Conservation (phyloP, 2,113 vertebrate genomes). For the Anhinga rufa region DNA sequence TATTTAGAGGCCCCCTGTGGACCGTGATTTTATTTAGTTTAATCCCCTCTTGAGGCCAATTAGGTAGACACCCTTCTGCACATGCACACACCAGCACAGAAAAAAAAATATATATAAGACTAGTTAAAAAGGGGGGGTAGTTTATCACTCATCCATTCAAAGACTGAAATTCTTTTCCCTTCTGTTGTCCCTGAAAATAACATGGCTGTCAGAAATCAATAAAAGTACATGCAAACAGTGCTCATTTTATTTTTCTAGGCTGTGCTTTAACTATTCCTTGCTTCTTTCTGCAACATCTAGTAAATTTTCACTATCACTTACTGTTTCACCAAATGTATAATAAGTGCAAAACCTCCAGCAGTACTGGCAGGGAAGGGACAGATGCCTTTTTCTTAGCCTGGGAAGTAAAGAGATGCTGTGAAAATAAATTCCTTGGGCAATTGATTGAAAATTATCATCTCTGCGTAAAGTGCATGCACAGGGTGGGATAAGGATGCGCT, state of each 20-base stretch:
- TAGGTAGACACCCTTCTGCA: slow-evolving; percentile 74
- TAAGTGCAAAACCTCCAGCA: slow-evolving; percentile 14
- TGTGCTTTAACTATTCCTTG: slow-evolving; percentile 11
- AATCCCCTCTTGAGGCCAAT: slow-evolving; percentile 79
- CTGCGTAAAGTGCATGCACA: not conserved
- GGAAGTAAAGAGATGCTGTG: slow-evolving; percentile 8
- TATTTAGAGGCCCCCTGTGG: slow-evolving; percentile 75
- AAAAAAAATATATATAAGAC: not conserved
- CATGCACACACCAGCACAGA: slow-evolving; percentile 33
- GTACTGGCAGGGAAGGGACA: not conserved
- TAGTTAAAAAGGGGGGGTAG: slow-evolving; percentile 14
- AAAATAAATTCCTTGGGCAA: not conserved
- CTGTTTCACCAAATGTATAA: slow-evolving; percentile 7
- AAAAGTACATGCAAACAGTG: slow-evolving; percentile 38
- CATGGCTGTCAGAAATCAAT: slow-evolving; percentile 59
- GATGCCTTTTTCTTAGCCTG: not conserved
- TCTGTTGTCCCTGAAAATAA: slow-evolving; percentile 64
- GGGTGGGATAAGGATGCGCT: not conserved
- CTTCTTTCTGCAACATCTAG: slow-evolving; percentile 30
- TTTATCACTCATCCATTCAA: slow-evolving; percentile 63
- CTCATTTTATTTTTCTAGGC: slow-evolving; percentile 48
- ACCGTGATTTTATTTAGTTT: slow-evolving; percentile 80
- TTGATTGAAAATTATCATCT: not conserved
- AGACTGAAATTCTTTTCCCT: slow-evolving; percentile 68
- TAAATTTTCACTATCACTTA: slow-evolving; percentile 39